Evolutionary conservation across 1,140 invertebrate genomes (phyloP), one percentile per base, ranked within the genome.

Genomic region (Drosophila navojoa): DNA sequence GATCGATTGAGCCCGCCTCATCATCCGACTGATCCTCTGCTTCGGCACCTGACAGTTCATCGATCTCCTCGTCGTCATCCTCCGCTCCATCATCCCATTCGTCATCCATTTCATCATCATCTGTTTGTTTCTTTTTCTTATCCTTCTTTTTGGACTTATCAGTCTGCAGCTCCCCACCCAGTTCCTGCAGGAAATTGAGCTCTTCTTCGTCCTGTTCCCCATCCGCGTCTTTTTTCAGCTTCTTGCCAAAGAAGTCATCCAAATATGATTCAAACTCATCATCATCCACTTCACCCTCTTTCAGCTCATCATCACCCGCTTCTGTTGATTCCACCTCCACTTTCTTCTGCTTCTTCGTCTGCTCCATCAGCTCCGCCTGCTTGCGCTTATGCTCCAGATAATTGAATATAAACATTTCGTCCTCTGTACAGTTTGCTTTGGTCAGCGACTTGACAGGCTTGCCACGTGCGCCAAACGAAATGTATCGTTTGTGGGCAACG

Each of bases 211-310:
- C 90, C 92, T 92, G 67, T 91, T 85, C 80, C 93, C 72, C 74
- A 92, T 89, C 80, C 91, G 66, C 59, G 74, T 81, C 81, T 4
- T 70, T 62, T 76, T 93, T 93, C 2, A 90, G 79, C 15, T 93
- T 92, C 54, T 93, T 90, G 62, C 92, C 87, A 53, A 85, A 93
- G 80, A 96, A 93, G 57, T 92, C 93, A 80, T 96, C 95, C 38
- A 97, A 92, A 92, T 97, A 96, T n/a, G 95, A 94, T 69, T 92
- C 91, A 55, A 99, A 98, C 90, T 98, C 97, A 63, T 97, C 96
- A 90, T 97, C 98, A 71, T 95, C 95, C 3, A 98, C 95, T 80
- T 96, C 97, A 45, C 96, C 96, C 35, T 94, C 93, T 90, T 98
- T 93, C 0, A 94, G 78, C 4, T 84, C 93, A 1, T 93, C 93